Conservation (phyloP, 2,797 vertebrate species). For the Harpagifer antarcticus region DNA sequence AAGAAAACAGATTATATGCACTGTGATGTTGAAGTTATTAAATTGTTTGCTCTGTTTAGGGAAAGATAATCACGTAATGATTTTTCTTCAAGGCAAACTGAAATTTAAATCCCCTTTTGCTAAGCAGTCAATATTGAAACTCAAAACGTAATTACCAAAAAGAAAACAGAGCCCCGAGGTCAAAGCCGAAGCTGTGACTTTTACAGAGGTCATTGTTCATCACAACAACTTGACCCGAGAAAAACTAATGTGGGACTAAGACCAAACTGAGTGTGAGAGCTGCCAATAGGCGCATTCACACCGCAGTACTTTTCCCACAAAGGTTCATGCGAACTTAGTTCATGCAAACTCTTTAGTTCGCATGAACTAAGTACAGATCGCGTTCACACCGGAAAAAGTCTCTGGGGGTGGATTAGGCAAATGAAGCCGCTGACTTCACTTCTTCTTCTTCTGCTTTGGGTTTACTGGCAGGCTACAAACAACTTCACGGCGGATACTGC, state of each 20-base stretch:
- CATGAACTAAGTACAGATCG: too few relatives aligned
- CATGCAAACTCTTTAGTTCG: too few relatives aligned
- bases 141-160: not conserved
- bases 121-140: not conserved
- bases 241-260: not conserved
- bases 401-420: too few relatives aligned
- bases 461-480: too few relatives aligned
- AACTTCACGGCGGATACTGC: too few relatives aligned
- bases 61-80: not conserved
- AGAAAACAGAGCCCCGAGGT: not conserved
- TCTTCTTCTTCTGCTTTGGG: too few relatives aligned
- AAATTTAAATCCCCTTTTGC: not conserved
- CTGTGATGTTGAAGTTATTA: conserved; percentile 11
- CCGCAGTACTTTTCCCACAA: too few relatives aligned
- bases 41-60: conserved; percentile 11
- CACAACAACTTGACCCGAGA: not conserved
- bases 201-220: not conserved
- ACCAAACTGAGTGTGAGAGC: not conserved
- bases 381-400: too few relatives aligned
- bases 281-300: too few relatives aligned
- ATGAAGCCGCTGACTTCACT: too few relatives aligned
- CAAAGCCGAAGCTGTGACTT: not conserved
- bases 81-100: not conserved
- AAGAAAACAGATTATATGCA: conserved; percentile 25
- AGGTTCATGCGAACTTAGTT: too few relatives aligned